Evolutionary conservation across 2,113 vertebrate species (phyloP), one percentile per base, ranked within the genome.

Genomic region (Gallinago paraguaiae): DNA sequence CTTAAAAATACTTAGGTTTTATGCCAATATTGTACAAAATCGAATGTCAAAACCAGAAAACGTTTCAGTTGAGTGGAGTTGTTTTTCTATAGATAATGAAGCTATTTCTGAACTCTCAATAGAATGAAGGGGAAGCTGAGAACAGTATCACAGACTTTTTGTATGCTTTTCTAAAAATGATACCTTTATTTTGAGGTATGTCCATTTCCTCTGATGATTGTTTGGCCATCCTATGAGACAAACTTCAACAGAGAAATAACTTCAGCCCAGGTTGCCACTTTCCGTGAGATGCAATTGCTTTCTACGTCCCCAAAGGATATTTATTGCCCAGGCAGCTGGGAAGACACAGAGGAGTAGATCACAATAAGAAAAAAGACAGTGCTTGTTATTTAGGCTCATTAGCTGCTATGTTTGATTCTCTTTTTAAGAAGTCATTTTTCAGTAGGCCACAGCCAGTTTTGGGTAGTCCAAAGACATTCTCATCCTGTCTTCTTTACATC

Each of bases 21-120:
- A 48, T 20, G 17, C 28, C 71, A 90, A 8, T 65, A 69, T 41
- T 28, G 4, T 46, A 86, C 18, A 80, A 93, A 95, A 30, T 25
- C 31, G 80, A 87, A 83, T 31, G 30, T 43, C 70, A 90, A 71
- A n/a, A 80, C 30, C 3, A 69, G 19, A 72, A 93, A 65, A 31
- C 0, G 1, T 53, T 83, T 80, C 63, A 61, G 59, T n/a, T 92
- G 41, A 75, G 45, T 51, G 16, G 27, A 82, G 10, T 41, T 82
- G 25, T 28, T 88, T 86, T 83, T 30, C 33, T 86, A 53, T 9
- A 77, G 75, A 67, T 74, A 92, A 93, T 59, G 46, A 77, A 70
- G 31, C 20, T 61, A 67, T 90, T 83, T 67, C 90, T 74, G 59
- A 82, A 80, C 20, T 65, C 70, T 77, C 35, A 27, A 13, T 81